Evolutionary conservation across 2,797 vertebrate genomes (phyloP).

Genomic region (Ctenopoma kingsleyae): DNA sequence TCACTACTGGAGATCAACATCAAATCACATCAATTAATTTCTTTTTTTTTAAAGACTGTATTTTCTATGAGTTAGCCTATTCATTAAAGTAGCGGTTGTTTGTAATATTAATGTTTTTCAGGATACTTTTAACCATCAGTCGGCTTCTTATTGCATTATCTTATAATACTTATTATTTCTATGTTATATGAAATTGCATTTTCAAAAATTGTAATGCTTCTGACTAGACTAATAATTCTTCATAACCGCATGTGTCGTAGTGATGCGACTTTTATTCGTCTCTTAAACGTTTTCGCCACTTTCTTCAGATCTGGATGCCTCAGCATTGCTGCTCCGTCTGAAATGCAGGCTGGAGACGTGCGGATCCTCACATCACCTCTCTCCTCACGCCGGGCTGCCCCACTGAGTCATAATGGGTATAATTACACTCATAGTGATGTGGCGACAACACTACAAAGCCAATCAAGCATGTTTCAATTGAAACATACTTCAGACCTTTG

Average conservation of each 20-base stretch:
- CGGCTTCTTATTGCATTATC: too few relatives aligned
- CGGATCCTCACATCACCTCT: slow-evolving; percentile 37
- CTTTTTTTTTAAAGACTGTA: background rate
- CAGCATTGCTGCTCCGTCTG: background rate
- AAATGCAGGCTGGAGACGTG: slow-evolving; percentile 39
- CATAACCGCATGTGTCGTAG: too few relatives aligned
- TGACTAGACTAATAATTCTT: too few relatives aligned
- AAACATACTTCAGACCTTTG: background rate
- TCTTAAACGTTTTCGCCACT: background rate
- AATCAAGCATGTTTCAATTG: background rate
- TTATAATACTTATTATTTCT: background rate
- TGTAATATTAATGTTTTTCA: background rate
- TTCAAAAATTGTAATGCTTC: background rate
- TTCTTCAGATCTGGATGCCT: background rate
- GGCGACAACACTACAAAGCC: background rate
- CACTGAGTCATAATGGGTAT: slow-evolving; percentile 32
- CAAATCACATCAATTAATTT: background rate
- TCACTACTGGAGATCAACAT: background rate
- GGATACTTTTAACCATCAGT: background rate
- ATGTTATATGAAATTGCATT: too few relatives aligned
- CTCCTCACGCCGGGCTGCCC: slow-evolving; percentile 9
- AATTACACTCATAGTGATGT: background rate
- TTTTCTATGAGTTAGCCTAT: too few relatives aligned
- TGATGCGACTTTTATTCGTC: background rate
- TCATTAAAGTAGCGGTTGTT: background rate